Percentiles rank a stretch among this genome's conserved stretches.
Conservation (phyloP, 2,888 invertebrate genomes). For the Chymomyza amoena region DNA sequence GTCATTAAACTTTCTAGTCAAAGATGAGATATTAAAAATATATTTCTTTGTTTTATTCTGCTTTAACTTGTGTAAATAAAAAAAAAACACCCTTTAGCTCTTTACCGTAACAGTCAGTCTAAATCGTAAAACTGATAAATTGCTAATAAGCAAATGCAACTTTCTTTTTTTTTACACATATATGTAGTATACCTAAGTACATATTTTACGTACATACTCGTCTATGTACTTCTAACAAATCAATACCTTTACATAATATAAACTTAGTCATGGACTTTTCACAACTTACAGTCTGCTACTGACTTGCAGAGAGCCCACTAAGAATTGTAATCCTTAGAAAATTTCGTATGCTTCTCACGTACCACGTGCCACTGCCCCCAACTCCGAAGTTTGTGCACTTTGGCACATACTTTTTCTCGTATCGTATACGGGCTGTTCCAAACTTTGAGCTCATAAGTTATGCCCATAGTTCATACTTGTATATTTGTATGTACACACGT, state of each 20-base stretch:
- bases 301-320: neutral
- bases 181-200: too few relatives aligned
- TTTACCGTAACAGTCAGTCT: too few relatives aligned
- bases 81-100: too few relatives aligned
- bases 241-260: neutral
- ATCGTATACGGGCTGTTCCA: neutral
- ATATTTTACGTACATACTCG: too few relatives aligned
- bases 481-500: neutral
- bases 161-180: too few relatives aligned
- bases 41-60: too few relatives aligned
- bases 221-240: too few relatives aligned
- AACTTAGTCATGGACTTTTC: neutral
- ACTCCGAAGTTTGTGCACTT: slow-evolving; percentile 53
- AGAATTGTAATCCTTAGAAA: slow-evolving; percentile 46
- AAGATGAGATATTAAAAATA: too few relatives aligned
- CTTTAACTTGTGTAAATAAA: too few relatives aligned
- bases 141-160: too few relatives aligned
- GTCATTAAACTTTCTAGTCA: too few relatives aligned
- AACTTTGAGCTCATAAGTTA: neutral
- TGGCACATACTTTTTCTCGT: slow-evolving; percentile 54
- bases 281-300: neutral
- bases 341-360: slow-evolving; percentile 60
- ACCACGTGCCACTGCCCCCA: slow-evolving; percentile 58
- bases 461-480: neutral
- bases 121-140: too few relatives aligned